These are phyloP conservation scores for Dermolepida albohirtum DNA, from an alignment of 2,888 invertebrate species.

Conservation along the genomic window DNA sequence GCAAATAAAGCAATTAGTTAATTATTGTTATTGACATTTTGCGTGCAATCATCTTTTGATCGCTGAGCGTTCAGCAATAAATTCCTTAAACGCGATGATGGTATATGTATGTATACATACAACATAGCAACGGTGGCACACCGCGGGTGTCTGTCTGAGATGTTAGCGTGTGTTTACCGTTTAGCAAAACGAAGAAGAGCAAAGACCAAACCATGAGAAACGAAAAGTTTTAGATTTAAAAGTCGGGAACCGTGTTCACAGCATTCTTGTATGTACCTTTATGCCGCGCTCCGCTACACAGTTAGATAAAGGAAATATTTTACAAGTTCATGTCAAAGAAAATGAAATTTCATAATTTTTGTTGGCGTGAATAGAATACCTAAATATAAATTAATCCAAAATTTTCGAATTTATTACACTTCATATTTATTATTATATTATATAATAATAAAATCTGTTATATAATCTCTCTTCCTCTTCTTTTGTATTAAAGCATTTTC, in stretches of 20 bases:
- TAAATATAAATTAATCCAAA: too few species aligned
- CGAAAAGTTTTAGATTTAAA: conserved; percentile 32
- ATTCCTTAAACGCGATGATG: conserved; percentile 45
- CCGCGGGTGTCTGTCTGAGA: conserved; percentile 58
- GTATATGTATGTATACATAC: not conserved
- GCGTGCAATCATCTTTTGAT: conserved; percentile 56
- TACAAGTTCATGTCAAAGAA: not conserved
- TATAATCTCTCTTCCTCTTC: too few species aligned
- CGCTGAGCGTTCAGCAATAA: conserved; percentile 47
- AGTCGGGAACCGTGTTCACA: conserved; percentile 11
- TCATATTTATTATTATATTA: too few species aligned
- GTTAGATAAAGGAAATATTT: conserved; percentile 16
- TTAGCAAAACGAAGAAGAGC: conserved; percentile 32
- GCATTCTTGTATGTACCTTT: conserved; percentile 1
- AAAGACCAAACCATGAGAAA: conserved; percentile 28
- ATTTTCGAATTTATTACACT: too few species aligned
- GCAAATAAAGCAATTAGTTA: conserved; percentile 64
- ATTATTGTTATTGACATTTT: conserved; percentile 66
- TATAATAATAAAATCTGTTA: too few species aligned
- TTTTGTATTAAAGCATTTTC: too few species aligned
- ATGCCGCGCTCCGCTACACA: not conserved
- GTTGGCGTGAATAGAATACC: too few species aligned
- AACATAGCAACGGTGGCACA: conserved; percentile 58
- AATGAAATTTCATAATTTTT: too few species aligned
- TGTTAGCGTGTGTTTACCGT: conserved; percentile 35